Evolutionary conservation across 2,797 vertebrate genomes (phyloP), one percentile per base, ranked within the genome.

Genomic region (Allochrocebus solatus): DNA sequence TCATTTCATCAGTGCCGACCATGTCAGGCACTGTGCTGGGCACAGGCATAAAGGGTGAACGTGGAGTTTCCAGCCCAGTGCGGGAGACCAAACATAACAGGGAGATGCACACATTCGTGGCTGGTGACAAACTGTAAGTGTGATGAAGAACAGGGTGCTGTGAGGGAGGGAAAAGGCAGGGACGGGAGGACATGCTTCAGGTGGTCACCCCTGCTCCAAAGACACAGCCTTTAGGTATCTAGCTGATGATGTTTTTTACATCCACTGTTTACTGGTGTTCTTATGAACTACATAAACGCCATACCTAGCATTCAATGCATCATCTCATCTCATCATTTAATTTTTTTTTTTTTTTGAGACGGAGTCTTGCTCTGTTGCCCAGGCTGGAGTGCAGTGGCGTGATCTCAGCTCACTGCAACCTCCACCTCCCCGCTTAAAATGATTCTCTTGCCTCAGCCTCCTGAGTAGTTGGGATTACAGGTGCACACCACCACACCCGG

Each of bases 121-220:
- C 26, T 48, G 1, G 22, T 5, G 22, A 30, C 43, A 50, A 76
- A n/a, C 5, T 19, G 0, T 0, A 11, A 24, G 50, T 2, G 24
- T 10, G 28, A 88, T 21, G 24, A 53, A 36, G 89, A 72, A 55
- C 1, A 4, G 57, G 46, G 6, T 2, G 75, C 53, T 74, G 14
- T 3, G 9, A 21, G 39, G 46, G 57, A 55, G 17, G 19, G 2
- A 55, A 48, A n/a, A 4, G 4, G 5, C 39, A 2, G 6, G 14
- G 39, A 41, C 46, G 14, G 36, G 24, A 33, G 3, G 26, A 57
- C 22, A 22, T 0, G 17, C 46, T 46, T 41, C 10, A 84, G 48
- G 57, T 33, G 4, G 19, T 17, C 5, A 14, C 8, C 59, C 55
- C 70, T 22, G 5, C 43, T 16, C 39, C 48, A 8, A 53, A n/a